These are phyloP conservation scores for Caretta caretta DNA, from an alignment of 2,113 vertebrate species.

Conservation along the genomic window DNA sequence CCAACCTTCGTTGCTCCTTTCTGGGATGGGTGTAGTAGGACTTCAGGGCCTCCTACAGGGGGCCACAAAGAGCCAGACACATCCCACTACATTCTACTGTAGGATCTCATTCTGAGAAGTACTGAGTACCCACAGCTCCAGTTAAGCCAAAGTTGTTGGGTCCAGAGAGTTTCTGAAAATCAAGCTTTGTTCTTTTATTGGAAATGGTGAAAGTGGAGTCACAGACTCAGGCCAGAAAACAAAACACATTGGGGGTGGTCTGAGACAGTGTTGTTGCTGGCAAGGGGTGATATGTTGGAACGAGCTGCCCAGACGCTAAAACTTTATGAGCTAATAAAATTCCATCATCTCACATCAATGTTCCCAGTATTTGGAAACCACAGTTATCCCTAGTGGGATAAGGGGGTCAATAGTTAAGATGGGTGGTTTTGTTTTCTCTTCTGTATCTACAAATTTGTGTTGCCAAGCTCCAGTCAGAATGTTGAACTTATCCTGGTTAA, in stretches of 20 bases:
- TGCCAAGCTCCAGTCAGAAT: not conserved
- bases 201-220: fast-evolving
- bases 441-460: not conserved
- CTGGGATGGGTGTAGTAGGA: not conserved
- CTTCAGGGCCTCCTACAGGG: not conserved
- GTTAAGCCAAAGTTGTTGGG: not conserved
- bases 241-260: not conserved
- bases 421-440: not conserved
- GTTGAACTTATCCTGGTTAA: not conserved
- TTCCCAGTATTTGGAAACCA: not conserved
- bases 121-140: not conserved
- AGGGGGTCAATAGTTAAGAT: not conserved
- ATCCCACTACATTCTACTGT: fast-evolving
- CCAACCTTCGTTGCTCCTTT: not conserved
- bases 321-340: not conserved
- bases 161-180: not conserved
- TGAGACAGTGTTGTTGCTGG: fast-evolving
- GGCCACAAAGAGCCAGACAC: not conserved
- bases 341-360: not conserved
- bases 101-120: not conserved
- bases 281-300: not conserved
- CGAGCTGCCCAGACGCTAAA: not conserved
- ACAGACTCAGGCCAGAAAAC: fast-evolving
- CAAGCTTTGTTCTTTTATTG: not conserved
- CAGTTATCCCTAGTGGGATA: not conserved